Percentiles rank a stretch among this genome's conserved stretches.
These are phyloP conservation scores for Gastrophryne carolinensis DNA, from an alignment of 2,797 vertebrate species.

Conservation along the genomic window DNA sequence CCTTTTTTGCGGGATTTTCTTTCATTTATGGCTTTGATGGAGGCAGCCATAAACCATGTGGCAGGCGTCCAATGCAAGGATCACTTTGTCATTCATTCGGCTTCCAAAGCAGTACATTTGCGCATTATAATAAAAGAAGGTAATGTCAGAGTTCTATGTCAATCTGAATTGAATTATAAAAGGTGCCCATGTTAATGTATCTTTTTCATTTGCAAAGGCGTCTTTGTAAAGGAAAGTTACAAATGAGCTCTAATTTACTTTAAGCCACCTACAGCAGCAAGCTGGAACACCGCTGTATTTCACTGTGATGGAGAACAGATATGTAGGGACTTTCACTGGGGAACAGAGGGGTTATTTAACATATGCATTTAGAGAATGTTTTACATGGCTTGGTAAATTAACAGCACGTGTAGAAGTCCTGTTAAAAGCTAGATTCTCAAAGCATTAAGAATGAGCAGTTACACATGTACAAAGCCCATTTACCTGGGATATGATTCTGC, in stretches of 20 bases:
- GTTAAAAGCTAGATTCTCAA: background rate
- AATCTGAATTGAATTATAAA: constrained; percentile 47
- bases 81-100: constrained; percentile 23
- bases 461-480: background rate
- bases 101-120: constrained; percentile 40
- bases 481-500: background rate
- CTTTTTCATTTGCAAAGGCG: constrained; percentile 39
- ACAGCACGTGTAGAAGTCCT: background rate
- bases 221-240: constrained; percentile 40
- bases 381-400: constrained; percentile 6
- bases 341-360: constrained; percentile 27
- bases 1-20: constrained; percentile 23
- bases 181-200: constrained; percentile 45
- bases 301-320: constrained; percentile 28
- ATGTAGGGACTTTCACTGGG: constrained; percentile 10
- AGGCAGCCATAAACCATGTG: constrained; percentile 36
- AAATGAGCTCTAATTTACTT: constrained; percentile 47
- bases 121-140: constrained; percentile 40
- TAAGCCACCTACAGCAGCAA: constrained; percentile 35
- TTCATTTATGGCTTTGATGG: constrained; percentile 13
- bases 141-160: constrained; percentile 38
- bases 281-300: constrained; percentile 22
- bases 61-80: constrained; percentile 34
- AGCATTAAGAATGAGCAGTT: constrained; percentile 16
- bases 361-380: constrained; percentile 21